Percentiles rank a stretch among this genome's conserved stretches.
These are phyloP conservation scores for Sericinus montela DNA, from an alignment of 2,888 invertebrate species.

Conservation along the genomic window DNA sequence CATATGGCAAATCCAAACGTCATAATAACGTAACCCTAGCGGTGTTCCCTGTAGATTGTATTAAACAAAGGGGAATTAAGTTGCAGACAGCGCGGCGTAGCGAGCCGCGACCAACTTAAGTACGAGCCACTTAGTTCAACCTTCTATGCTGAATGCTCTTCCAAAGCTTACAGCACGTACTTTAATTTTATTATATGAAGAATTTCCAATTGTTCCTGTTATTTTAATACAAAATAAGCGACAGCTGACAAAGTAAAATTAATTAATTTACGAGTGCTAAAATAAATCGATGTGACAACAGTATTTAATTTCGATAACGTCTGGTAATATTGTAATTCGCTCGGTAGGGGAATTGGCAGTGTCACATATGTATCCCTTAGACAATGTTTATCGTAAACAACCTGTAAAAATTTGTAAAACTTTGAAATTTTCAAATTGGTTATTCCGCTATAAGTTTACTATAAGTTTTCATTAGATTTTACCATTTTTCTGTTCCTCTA, in stretches of 20 bases:
- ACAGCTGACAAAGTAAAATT: conserved; percentile 21
- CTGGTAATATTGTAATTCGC: too few relatives aligned
- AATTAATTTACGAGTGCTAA: conserved; percentile 35
- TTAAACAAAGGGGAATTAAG: conserved; percentile 64
- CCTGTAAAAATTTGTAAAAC: too few relatives aligned
- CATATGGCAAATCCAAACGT: conserved; percentile 44
- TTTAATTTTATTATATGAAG: conserved; percentile 15
- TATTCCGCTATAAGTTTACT: too few relatives aligned
- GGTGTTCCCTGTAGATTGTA: conserved; percentile 57
- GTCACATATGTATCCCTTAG: too few relatives aligned
- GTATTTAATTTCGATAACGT: conserved; percentile 60
- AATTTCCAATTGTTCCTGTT: not conserved
- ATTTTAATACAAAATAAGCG: not conserved
- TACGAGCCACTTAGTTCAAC: conserved; percentile 47
- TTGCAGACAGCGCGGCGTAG: conserved; percentile 51
- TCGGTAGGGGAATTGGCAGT: too few relatives aligned
- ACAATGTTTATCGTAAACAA: too few relatives aligned
- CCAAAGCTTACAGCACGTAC: conserved; percentile 26
- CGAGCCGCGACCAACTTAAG: conserved; percentile 49
- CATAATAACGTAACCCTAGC: conserved; percentile 55
- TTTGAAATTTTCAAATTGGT: too few relatives aligned
- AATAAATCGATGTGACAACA: conserved; percentile 59
- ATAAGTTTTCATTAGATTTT: too few relatives aligned
- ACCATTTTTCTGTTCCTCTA: too few relatives aligned
- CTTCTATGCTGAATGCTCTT: conserved; percentile 18